These are phyloP conservation scores for Aricia agestis DNA, from an alignment of 1,140 invertebrate genomes.

Conservation along the genomic window DNA sequence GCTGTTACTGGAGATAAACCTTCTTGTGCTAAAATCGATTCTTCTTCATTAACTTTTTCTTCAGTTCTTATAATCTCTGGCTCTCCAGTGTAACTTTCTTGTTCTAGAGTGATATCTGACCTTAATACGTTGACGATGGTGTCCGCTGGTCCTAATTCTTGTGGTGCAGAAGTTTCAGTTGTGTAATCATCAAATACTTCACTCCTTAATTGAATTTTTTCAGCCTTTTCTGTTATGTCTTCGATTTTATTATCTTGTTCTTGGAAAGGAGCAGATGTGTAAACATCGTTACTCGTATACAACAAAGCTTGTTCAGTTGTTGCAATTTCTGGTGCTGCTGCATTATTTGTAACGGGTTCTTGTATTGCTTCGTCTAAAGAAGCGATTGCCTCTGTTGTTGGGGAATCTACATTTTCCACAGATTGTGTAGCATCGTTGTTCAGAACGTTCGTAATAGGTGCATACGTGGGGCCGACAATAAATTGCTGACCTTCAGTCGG, in stretches of 20 bases:
- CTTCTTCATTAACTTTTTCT: not conserved
- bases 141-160: not conserved
- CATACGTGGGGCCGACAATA: not conserved
- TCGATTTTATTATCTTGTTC: not conserved
- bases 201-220: not conserved
- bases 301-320: not conserved
- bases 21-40: not conserved
- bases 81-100: conserved; percentile 2
- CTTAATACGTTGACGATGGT: not conserved
- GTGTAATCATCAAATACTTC: not conserved
- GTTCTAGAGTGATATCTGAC: not conserved
- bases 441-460: not conserved
- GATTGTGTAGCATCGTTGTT: not conserved
- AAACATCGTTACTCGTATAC: not conserved
- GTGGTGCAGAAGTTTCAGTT: not conserved
- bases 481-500: not conserved
- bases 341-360: not conserved
- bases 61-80: not conserved
- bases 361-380: not conserved
- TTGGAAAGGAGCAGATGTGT: not conserved
- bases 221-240: not conserved
- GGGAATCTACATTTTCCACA: not conserved
- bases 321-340: not conserved
- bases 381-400: not conserved
- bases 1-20: not conserved